phyloP scores from a whole-genome alignment of 1,140 invertebrate species.

The Oedothorax gibbosus region DNA sequence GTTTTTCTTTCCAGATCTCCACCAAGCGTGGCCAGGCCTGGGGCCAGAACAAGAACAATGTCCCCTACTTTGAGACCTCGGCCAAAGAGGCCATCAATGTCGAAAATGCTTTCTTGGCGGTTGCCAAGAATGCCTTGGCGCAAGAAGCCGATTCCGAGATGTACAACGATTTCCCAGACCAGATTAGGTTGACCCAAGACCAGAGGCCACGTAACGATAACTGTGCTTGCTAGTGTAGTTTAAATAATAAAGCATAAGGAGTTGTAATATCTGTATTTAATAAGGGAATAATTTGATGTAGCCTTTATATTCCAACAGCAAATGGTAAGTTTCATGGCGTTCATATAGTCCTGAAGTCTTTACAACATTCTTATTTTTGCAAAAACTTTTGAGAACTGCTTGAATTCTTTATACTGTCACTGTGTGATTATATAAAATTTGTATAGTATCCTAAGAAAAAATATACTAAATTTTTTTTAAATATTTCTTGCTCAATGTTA shows the following conservation, averaged over 20 bases:
- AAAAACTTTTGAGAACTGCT: not conserved
- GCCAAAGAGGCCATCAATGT: conserved; percentile 99
- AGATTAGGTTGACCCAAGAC: conserved; percentile 78
- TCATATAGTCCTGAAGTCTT: conserved; percentile 8
- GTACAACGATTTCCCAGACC: conserved; percentile 97
- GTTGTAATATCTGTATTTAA: not conserved
- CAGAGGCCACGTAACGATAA: conserved; percentile 57
- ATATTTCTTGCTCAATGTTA: too few species aligned
- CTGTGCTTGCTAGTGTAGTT: conserved; percentile 54
- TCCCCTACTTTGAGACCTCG: conserved; percentile 99
- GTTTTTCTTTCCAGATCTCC: conserved; percentile 77
- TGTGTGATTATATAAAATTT: not conserved
- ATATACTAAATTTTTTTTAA: too few species aligned
- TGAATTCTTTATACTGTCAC: not conserved
- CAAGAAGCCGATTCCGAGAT: conserved; percentile 89
- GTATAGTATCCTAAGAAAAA: too few species aligned
- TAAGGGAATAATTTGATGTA: not conserved
- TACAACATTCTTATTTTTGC: conserved; percentile 3
- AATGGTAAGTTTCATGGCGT: not conserved
- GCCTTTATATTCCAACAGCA: not conserved
- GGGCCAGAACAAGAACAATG: conserved; percentile 98
- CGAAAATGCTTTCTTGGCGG: conserved; percentile 96
- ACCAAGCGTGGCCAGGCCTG: conserved; percentile 96
- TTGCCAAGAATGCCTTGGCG: conserved; percentile 95
- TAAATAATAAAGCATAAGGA: not conserved